A percentile compares a stretch with the other conserved stretches of the same genome.
Evolutionary conservation across 2,888 invertebrate genomes (phyloP).

Genomic region (Amiota minor): DNA sequence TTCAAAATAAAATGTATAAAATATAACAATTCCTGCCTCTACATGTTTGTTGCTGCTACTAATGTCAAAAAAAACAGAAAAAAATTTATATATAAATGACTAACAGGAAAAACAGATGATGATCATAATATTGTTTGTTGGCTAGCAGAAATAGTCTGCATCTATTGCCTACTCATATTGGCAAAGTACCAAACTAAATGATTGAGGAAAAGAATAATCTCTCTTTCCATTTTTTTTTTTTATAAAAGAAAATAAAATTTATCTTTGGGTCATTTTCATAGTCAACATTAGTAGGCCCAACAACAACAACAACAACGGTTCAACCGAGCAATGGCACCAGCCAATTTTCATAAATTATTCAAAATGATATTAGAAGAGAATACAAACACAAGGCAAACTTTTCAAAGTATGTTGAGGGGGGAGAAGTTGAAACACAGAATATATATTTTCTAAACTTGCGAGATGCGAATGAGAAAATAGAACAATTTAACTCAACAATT

Average conservation of each 20-base stretch:
- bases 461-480: neutral
- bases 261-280: constrained; percentile 16
- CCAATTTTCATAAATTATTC: constrained; percentile 27
- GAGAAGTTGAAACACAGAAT: too few species aligned
- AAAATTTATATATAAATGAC: too few species aligned
- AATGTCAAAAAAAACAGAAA: too few species aligned
- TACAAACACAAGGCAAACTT: too few species aligned
- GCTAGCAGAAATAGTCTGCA: neutral
- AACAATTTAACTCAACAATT: neutral
- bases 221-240: neutral
- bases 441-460: neutral
- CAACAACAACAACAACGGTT: neutral
- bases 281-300: neutral
- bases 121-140: neutral
- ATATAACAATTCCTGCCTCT: too few species aligned
- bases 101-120: too few species aligned
- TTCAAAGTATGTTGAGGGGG: too few species aligned
- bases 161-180: constrained; percentile 8
- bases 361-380: neutral
- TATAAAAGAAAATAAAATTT: constrained; percentile 6
- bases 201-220: neutral
- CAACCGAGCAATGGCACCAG: neutral
- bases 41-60: too few species aligned
- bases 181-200: constrained; percentile 5
- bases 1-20: too few species aligned